phyloP scores from a whole-genome alignment of 2,113 vertebrate species.

The Mus musculus region GRCm39 chr3:155035001-155035500 shows the following conservation, averaged over 20 bases:
- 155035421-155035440: constrained; percentile 56
- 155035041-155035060: not conserved
- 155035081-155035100: not conserved
- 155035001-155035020: not conserved
- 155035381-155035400: not conserved
- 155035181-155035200: not conserved
- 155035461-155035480: constrained; percentile 80
- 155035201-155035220: not conserved
- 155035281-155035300: constrained; percentile 1
- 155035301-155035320: accelerated
- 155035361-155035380: constrained; percentile 35
- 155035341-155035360: constrained; percentile 11
- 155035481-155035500: constrained; percentile 86
- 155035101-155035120: not conserved
- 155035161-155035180: not conserved
- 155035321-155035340: not conserved
- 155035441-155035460: constrained; percentile 79
- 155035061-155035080: constrained; percentile 39
- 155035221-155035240: not conserved
- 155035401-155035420: constrained; percentile 47
- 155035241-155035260: constrained; percentile 1
- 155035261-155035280: constrained; percentile 11
- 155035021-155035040: not conserved
- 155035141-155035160: not conserved
- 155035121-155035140: not conserved